Base-by-base conservation (phyloP, 2,888 invertebrate species). In the Cantharis rustica region DNA sequence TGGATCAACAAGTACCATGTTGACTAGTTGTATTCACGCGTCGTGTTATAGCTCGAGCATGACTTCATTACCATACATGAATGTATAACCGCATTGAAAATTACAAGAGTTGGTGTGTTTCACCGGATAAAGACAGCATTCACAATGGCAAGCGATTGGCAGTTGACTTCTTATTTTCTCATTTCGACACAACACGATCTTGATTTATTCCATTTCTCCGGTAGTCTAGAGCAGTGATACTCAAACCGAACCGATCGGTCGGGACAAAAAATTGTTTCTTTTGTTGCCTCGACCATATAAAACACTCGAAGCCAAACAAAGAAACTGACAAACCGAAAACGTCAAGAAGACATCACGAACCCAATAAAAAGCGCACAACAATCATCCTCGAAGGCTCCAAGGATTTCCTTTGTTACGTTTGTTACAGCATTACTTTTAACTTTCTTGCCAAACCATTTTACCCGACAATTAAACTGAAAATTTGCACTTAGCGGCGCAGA, bases 41-140 rank as follows among this genome's bases (percentile, higher is more conserved):
- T 66, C 17, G 23, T 80, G 83, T 82, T 81, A 75, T 81, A 80
- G 80, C 78, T 72, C 71, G 79, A 79, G 80, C 83, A 83, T 83
- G 83, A 83, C 84, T 82, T 79, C 81, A 84, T 84, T 83, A 84
- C 81, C 84, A 84, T 84, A 83, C 82, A 83, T 80, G 82, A 84
- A 84, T 82, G 82, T 69, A 78, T 78, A 78, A 75, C 73, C 26
- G 23, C 80, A 81, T 81, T 80, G 81, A 81, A 82, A 84, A 83
- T 84, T 82, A 81, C 81, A 76, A 82, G 82, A 63, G 47, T 72
- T 73, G 68, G 75, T 75, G 75, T 78, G 78, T 72, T 79, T 76
- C 68, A 79, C 77, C 75, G 79, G 79, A 82, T 81, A 81, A 83
- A 82, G 83, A 83, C 82, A 77, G 77, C 80, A 79, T 78, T 78